phyloP scores from a whole-genome alignment of 2,113 vertebrate species.

The Pycnonotus jocosus region DNA sequence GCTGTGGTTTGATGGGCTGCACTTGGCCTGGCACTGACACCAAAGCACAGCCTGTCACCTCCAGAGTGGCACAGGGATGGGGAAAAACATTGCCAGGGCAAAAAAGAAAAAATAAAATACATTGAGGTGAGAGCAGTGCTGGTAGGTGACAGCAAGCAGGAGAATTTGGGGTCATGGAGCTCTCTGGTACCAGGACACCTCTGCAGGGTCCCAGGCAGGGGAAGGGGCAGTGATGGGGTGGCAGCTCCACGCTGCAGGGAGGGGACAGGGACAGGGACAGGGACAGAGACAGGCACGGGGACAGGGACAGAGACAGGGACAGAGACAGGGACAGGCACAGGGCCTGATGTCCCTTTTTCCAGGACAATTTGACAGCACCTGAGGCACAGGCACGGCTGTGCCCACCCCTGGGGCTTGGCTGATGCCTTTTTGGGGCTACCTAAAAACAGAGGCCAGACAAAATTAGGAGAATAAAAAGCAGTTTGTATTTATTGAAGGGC shows the following conservation, averaged over 20 bases:
- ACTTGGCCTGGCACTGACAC: not conserved
- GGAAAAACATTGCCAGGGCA: not conserved
- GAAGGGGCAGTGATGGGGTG: not conserved
- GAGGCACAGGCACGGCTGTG: fast-evolving
- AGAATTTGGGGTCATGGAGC: not conserved
- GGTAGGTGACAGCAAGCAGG: not conserved
- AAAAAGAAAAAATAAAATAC: too few species aligned
- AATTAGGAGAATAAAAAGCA: not conserved
- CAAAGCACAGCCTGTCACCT: not conserved
- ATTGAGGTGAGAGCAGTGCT: not conserved
- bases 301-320: too few species aligned
- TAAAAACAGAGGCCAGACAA: not conserved
- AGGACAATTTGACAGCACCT: not conserved
- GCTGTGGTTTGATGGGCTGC: not conserved
- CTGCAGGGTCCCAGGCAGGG: not conserved
- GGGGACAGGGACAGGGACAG: not conserved
- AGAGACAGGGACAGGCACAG: not conserved
- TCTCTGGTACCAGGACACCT: not conserved
- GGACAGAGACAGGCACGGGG: too few species aligned
- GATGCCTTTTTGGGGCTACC: not conserved
- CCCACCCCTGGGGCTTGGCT: fast-evolving
- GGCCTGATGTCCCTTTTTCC: not conserved
- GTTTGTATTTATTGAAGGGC: not conserved
- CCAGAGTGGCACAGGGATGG: not conserved
- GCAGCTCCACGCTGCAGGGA: not conserved